Evolutionary conservation across 2,888 invertebrate species (phyloP), one percentile per base, ranked within the genome.

Genomic region (Dynastes tityus): DNA sequence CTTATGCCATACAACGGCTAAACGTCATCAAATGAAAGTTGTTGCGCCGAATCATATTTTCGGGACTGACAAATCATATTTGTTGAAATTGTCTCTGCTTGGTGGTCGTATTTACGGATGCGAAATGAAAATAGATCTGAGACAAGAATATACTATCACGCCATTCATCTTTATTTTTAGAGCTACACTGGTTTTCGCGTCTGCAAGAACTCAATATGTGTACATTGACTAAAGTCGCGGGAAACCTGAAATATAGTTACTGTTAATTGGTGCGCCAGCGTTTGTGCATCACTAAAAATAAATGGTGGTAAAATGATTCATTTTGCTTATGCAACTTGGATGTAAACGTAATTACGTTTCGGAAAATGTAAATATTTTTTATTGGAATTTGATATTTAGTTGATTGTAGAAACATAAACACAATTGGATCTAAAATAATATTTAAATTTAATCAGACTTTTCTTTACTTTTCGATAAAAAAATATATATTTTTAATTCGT

Each of bases 151-250:
- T 53, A 70, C 51, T 29, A 16, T 27, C 70, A 9, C 22, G 70
- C 51, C 70, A 70, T 70, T 70, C 53, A 70, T 70, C 22, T 29
- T 70, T 70, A 70, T 70, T 51, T 70, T 70, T 51, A 53, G 70
- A 70, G 6, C 40, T 4, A 40, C 51, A 53, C 51, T 11, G 13
- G 51, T 70, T 70, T 29, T 13, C 53, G 27, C 29, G 32, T 13
- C 68, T 45, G 70, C 27, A 22, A 27, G 53, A 65, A 16, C 40
- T 13, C 32, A 13, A 8, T 8, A 2, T 11, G 9, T 45, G 11
- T 29, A 11, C 29, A n/a, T 51, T 27, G 9, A 22, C 68, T 68
- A 27, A 68, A 51, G 27, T 32, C 27, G 49, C 51, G 11, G 2
- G 27, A 16, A 51, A 27, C 29, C n/a, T 70, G 29, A 29, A 70